Conservation (phyloP, 2,797 vertebrate genomes). For the Dermochelys coriacea region DNA sequence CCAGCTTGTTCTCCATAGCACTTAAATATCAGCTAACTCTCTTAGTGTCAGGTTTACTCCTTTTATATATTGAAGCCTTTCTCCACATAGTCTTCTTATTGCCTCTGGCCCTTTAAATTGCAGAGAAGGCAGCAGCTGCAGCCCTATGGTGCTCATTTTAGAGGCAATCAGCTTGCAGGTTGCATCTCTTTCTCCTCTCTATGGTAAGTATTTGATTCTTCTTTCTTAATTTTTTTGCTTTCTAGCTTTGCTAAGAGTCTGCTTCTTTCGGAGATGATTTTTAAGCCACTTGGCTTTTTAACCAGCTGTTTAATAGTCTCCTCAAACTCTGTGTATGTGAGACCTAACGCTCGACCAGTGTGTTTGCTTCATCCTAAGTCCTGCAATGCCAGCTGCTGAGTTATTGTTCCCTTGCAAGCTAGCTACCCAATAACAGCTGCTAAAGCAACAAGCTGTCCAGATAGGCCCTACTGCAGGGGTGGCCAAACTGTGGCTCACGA, state of each 20-base stretch:
- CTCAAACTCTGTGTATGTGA: neutral
- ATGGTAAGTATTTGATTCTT: slow-evolving; percentile 43
- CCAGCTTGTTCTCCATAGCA: neutral
- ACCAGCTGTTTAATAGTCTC: neutral
- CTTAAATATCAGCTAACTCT: neutral
- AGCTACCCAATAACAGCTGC: neutral
- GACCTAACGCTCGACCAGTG: neutral
- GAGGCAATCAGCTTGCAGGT: neutral
- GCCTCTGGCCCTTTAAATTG: slow-evolving; percentile 68
- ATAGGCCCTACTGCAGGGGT: neutral
- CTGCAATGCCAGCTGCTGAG: neutral
- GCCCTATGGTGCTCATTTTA: slow-evolving; percentile 3
- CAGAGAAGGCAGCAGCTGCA: slow-evolving; percentile 1
- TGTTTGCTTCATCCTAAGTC: neutral
- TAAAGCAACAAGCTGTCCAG: neutral
- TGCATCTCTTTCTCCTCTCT: slow-evolving; percentile 7
- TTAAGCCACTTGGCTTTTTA: neutral
- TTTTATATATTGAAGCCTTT: neutral
- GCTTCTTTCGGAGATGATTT: neutral
- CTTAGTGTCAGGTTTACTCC: neutral
- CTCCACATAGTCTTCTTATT: neutral
- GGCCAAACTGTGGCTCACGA: no score
- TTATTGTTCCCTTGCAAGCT: neutral
- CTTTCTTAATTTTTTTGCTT: neutral
- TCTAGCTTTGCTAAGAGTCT: neutral